phyloP scores from a whole-genome alignment of 2,113 vertebrate genomes.

The Typhlomys cinereus region DNA sequence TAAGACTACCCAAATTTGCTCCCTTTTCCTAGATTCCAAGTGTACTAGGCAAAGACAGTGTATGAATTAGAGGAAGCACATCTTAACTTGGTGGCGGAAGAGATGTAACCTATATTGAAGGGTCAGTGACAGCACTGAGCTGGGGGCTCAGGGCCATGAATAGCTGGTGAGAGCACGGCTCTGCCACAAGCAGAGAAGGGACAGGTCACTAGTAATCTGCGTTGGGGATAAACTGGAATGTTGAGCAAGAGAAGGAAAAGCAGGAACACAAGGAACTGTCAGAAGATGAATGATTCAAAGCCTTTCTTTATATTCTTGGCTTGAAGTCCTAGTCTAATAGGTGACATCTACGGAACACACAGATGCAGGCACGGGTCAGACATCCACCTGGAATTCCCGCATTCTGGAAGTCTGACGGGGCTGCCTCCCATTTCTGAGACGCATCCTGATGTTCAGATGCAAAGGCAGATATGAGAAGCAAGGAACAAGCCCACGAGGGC shows the following conservation, averaged over 20 bases:
- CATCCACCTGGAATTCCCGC: not conserved
- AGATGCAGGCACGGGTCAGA: not conserved
- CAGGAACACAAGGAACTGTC: not conserved
- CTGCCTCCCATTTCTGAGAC: too few relatives aligned
- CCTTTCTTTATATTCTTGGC: not conserved
- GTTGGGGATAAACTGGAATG: not conserved
- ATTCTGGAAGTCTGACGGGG: not conserved
- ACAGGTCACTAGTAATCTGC: not conserved
- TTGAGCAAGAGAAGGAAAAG: not conserved
- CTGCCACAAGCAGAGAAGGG: not conserved
- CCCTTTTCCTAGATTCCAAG: not conserved
- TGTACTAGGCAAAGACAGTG: not conserved
- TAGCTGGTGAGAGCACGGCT: not conserved
- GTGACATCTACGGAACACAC: not conserved
- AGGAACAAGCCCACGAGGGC: not conserved
- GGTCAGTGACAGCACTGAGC: not conserved
- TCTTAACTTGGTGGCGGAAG: not conserved
- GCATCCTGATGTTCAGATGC: not conserved
- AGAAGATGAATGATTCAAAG: not conserved
- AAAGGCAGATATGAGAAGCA: not conserved
- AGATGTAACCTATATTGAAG: not conserved
- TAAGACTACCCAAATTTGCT: not conserved
- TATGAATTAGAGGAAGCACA: not conserved
- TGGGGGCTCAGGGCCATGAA: accelerated
- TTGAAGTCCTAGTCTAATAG: not conserved